phyloP scores from a whole-genome alignment of 2,113 vertebrate species.

The Phoxinus phoxinus region DNA sequence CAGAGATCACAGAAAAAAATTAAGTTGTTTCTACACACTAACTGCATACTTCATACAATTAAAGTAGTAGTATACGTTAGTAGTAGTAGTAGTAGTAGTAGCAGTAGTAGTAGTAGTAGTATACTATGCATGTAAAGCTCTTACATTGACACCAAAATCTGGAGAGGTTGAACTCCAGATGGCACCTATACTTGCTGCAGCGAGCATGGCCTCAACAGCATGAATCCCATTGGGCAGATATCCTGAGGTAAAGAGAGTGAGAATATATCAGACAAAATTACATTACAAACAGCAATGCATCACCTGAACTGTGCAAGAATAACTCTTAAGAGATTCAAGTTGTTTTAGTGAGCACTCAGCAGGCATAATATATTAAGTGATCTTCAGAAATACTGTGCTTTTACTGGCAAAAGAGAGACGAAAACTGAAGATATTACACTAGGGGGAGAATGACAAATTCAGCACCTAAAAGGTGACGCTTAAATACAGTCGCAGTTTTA shows the following conservation, averaged over 20 bases:
- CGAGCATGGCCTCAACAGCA: slow-evolving; percentile 93
- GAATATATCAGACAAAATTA: not conserved
- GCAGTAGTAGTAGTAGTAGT: not conserved
- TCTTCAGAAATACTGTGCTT: not conserved
- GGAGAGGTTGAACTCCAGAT: slow-evolving; percentile 96
- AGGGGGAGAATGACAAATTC: not conserved
- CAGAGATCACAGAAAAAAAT: not conserved
- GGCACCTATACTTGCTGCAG: slow-evolving; percentile 89
- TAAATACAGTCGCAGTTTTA: not conserved
- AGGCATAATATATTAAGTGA: not conserved
- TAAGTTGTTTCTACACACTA: not conserved
- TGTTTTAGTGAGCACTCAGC: slow-evolving; percentile 1
- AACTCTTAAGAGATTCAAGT: not conserved
- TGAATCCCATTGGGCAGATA: slow-evolving; percentile 90
- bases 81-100: not conserved
- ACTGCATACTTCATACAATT: not conserved
- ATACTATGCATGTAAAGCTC: slow-evolving; percentile 43
- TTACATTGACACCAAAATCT: slow-evolving; percentile 95
- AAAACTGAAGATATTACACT: not conserved
- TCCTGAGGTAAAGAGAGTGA: slow-evolving; percentile 70
- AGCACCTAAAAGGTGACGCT: not conserved
- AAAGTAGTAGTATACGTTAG: not conserved
- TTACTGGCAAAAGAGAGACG: not conserved
- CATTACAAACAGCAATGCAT: not conserved
- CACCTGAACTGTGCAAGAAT: not conserved